Percentiles rank a stretch among this genome's conserved stretches.
These are phyloP conservation scores for Stomatorhinus ivindoensis DNA, from an alignment of 2,113 vertebrate genomes.

Conservation along the genomic window DNA sequence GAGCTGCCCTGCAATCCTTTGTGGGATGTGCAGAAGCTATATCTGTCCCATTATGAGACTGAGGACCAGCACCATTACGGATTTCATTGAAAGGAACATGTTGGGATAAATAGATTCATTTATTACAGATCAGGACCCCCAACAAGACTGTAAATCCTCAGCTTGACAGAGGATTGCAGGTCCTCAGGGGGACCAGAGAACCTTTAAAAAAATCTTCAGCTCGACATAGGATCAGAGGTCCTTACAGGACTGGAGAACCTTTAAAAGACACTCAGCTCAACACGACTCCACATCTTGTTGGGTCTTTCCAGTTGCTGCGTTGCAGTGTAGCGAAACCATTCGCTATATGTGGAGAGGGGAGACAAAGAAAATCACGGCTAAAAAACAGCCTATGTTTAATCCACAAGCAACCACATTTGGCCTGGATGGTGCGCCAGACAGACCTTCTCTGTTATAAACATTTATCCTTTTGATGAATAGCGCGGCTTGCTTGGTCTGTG, in stretches of 20 bases:
- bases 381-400: neutral
- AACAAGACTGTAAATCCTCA: neutral
- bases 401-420: neutral
- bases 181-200: neutral
- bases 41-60: neutral
- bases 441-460: neutral
- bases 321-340: neutral
- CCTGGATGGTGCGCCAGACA: neutral
- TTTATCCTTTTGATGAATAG: neutral
- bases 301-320: neutral
- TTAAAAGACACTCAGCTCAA: neutral
- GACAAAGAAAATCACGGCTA: neutral
- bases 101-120: neutral
- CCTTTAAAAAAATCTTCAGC: neutral
- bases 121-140: neutral
- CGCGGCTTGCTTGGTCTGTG: neutral
- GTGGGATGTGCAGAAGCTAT: conserved; percentile 3
- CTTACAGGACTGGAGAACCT: neutral
- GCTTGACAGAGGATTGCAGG: neutral
- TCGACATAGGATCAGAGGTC: neutral
- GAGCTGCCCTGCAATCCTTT: neutral
- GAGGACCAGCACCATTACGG: neutral
- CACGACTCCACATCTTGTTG: neutral
- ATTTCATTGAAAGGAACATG: neutral
- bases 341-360: neutral